phyloP scores from a whole-genome alignment of 2,113 vertebrate genomes.

The Hystrix brachyura region DNA sequence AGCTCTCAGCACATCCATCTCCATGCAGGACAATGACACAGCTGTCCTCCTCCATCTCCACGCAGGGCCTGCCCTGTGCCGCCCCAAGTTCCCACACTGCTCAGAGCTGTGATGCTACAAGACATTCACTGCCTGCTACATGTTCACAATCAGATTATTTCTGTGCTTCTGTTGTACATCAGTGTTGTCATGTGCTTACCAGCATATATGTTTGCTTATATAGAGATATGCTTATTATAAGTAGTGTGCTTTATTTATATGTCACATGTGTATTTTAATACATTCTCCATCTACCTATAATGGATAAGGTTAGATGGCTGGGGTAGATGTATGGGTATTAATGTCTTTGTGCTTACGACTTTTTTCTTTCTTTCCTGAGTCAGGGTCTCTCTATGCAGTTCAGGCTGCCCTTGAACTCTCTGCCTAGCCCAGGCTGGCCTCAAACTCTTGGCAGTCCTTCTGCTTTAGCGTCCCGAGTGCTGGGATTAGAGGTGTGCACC shows the following conservation, averaged over 20 bases:
- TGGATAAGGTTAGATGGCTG: too few species aligned
- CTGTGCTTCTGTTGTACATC: background rate
- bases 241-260: too few species aligned
- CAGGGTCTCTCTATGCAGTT: too few species aligned
- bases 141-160: background rate
- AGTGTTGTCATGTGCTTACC: background rate
- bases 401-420: too few species aligned
- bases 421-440: too few species aligned
- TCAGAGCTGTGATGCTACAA: background rate
- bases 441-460: too few species aligned
- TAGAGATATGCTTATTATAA: accelerated
- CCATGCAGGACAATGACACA: background rate
- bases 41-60: background rate
- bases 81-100: background rate
- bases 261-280: accelerated
- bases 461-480: too few species aligned
- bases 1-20: background rate
- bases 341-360: background rate
- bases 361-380: background rate
- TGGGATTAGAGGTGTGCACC: too few species aligned
- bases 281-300: accelerated
- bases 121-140: accelerated
- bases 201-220: accelerated
- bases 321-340: background rate
- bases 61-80: background rate